These are phyloP conservation scores for Macrosteles quadrilineatus DNA, from an alignment of 1,140 invertebrate genomes.

Conservation along the genomic window DNA sequence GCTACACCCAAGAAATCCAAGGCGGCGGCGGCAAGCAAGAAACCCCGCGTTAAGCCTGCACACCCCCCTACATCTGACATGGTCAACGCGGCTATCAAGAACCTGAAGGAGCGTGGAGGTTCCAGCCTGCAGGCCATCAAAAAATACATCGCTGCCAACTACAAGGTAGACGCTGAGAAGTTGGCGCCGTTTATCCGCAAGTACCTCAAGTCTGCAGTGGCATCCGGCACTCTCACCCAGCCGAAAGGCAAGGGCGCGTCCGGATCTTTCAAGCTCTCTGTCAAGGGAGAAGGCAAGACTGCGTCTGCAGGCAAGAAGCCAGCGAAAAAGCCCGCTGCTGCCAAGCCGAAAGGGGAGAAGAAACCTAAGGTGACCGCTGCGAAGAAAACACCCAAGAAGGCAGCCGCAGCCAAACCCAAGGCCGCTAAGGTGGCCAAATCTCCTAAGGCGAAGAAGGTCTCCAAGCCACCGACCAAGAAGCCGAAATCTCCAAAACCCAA, in stretches of 20 bases:
- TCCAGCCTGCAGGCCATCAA: slow-evolving; percentile 48
- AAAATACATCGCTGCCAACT: slow-evolving; percentile 54
- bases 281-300: no score
- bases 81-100: slow-evolving; percentile 57
- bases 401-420: background rate
- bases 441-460: slow-evolving; percentile 39
- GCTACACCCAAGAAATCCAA: slow-evolving; percentile 37
- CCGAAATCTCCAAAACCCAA: slow-evolving; percentile 37
- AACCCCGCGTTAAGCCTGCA: slow-evolving; percentile 35
- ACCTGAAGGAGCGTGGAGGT: slow-evolving; percentile 47
- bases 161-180: slow-evolving; percentile 55
- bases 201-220: slow-evolving; percentile 51
- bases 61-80: slow-evolving; percentile 49
- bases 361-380: no score
- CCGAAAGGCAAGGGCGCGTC: slow-evolving; percentile 53
- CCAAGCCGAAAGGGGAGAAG: no score
- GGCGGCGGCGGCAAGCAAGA: slow-evolving; percentile 23
- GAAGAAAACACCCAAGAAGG: no score
- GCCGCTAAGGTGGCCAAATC: slow-evolving; percentile 28
- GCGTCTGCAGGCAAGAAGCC: no score
- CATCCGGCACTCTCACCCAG: slow-evolving; percentile 47
- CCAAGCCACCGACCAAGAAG: slow-evolving; percentile 18
- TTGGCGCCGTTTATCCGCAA: slow-evolving; percentile 50
- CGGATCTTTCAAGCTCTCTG: slow-evolving; percentile 52
- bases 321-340: background rate